phyloP scores from a whole-genome alignment of 2,888 invertebrate species.

The Camponotus fellah region DNA sequence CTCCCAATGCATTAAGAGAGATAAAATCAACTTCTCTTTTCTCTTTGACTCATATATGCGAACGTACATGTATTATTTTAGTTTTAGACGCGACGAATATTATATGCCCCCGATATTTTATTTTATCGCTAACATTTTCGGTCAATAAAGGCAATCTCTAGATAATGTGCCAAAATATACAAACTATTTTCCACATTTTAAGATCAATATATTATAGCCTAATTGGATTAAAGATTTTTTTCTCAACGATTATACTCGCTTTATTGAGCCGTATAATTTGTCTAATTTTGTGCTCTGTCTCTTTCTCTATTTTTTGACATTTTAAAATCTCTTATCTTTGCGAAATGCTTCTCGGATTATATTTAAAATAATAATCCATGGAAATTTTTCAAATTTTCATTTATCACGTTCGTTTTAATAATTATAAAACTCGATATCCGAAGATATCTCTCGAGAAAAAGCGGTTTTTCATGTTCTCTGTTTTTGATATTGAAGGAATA shows the following conservation, averaged over 20 bases:
- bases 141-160: slow-evolving; percentile 81
- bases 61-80: slow-evolving; percentile 39
- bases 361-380: background rate
- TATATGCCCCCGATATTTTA: slow-evolving; percentile 79
- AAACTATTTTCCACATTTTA: slow-evolving; percentile 73
- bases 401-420: background rate
- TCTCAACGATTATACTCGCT: slow-evolving; percentile 66
- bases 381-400: slow-evolving; percentile 13
- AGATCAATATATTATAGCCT: slow-evolving; percentile 78
- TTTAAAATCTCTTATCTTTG: slow-evolving; percentile 45
- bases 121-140: slow-evolving; percentile 80
- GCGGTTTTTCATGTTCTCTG: background rate
- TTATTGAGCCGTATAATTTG: slow-evolving; percentile 62
- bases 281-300: slow-evolving; percentile 64
- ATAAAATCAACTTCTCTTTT: slow-evolving; percentile 31
- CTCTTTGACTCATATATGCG: background rate
- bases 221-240: slow-evolving; percentile 76
- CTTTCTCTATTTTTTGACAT: slow-evolving; percentile 2
- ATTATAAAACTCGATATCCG: background rate
- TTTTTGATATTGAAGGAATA: background rate
- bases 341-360: slow-evolving; percentile 51
- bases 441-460: background rate
- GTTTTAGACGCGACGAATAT: slow-evolving; percentile 72
- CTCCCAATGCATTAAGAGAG: slow-evolving; percentile 42
- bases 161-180: slow-evolving; percentile 80